phyloP scores from a whole-genome alignment of 2,888 invertebrate species.

The Entomobrya multifasciata region DNA sequence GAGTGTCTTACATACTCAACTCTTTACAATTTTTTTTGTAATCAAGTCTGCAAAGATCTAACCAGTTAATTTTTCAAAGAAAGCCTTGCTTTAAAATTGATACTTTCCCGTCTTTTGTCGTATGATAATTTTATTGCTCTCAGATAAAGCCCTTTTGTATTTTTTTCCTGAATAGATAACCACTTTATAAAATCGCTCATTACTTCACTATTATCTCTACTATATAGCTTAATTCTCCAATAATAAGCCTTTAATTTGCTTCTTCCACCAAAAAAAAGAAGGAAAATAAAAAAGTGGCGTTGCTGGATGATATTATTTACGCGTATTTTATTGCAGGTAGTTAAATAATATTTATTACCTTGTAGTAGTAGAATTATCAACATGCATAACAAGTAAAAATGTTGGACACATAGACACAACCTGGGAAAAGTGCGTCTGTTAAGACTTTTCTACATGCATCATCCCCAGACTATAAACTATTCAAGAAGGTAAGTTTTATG shows the following conservation, averaged over 20 bases:
- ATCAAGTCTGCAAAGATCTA: no score
- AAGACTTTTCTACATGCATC: no score
- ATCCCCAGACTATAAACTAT: no score
- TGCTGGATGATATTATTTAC: conserved; percentile 41
- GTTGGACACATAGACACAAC: no score
- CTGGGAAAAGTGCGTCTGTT: no score
- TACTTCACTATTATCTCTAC: not conserved
- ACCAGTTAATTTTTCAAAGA: no score
- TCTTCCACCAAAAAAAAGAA: not conserved
- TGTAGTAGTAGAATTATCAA: conserved; percentile 1
- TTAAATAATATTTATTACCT: conserved; percentile 69
- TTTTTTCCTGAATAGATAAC: conserved; percentile 30
- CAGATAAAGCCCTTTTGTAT: conserved; percentile 18
- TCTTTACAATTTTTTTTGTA: no score
- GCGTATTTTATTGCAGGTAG: conserved; percentile 64
- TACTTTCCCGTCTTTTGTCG: conserved; percentile 24
- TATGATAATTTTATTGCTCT: conserved; percentile 32
- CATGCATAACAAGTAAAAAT: no score
- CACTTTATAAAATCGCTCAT: not conserved
- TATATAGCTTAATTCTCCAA: conserved; percentile 48
- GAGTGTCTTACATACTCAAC: no score
- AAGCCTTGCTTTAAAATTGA: conserved; percentile 8
- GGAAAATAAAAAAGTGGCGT: not conserved
- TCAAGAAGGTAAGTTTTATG: no score
- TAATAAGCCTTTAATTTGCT: conserved; percentile 52